phyloP scores from a whole-genome alignment of 2,888 invertebrate genomes.

The Lacanobia oleracea region DNA sequence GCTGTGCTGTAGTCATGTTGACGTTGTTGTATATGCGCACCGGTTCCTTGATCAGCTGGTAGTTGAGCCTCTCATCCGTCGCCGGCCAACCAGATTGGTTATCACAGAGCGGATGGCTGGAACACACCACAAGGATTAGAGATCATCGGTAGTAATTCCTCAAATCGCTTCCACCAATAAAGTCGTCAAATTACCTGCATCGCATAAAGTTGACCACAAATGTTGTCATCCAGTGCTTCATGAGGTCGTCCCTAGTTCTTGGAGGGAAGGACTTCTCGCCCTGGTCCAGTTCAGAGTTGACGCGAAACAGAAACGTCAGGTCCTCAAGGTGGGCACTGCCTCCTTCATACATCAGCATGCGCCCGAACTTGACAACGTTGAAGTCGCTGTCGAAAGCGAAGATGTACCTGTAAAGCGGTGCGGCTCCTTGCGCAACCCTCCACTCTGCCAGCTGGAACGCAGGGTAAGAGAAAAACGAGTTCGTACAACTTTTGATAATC shows the following conservation, averaged over 20 bases:
- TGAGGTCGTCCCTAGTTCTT: constrained; percentile 54
- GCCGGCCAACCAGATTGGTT: constrained; percentile 38
- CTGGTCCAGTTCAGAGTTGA: constrained; percentile 59
- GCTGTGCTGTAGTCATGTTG: constrained; percentile 42
- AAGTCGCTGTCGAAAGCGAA: constrained; percentile 83
- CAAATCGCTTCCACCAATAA: neutral
- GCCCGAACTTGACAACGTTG: constrained; percentile 77
- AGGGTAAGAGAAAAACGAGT: constrained; percentile 65
- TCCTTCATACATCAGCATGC: constrained; percentile 66
- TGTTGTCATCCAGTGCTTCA: constrained; percentile 63
- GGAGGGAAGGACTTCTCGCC: constrained; percentile 48
- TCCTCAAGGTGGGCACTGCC: constrained; percentile 85
- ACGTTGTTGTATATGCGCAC: constrained; percentile 31
- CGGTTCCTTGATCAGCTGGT: constrained; percentile 49
- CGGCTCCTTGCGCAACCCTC: constrained; percentile 58
- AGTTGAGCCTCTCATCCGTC: constrained; percentile 35
- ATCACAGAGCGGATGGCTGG: constrained; percentile 51
- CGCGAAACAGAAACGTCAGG: constrained; percentile 81
- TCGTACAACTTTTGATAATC: constrained; percentile 50
- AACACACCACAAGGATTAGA: neutral
- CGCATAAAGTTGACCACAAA: constrained; percentile 59
- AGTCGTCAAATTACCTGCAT: constrained; percentile 47
- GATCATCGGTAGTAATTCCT: neutral
- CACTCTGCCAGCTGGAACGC: constrained; percentile 64
- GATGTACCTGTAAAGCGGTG: constrained; percentile 84